Conservation (phyloP, 2,888 invertebrate genomes). For the Brenthis hecate region DNA sequence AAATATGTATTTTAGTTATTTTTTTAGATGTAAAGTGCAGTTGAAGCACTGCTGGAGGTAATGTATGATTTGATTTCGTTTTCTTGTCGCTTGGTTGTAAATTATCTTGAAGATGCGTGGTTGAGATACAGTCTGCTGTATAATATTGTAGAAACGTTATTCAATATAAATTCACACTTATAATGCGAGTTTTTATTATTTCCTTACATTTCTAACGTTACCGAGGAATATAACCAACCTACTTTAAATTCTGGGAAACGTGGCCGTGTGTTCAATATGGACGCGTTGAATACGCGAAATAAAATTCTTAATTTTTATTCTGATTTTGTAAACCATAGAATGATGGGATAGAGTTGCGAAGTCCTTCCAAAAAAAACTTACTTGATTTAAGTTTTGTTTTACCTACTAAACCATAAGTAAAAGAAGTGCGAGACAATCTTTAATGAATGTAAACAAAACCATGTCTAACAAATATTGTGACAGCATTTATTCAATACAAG, state of each 20-base stretch:
- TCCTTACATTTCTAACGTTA: neutral
- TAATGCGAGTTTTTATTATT: conserved; percentile 36
- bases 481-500: neutral
- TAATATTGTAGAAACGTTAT: conserved; percentile 78
- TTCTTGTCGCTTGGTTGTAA: conserved; percentile 44
- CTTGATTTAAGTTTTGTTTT: too few relatives aligned
- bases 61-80: conserved; percentile 40
- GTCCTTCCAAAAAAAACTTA: too few relatives aligned
- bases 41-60: conserved; percentile 15
- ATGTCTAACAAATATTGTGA: neutral
- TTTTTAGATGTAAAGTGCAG: conserved; percentile 32
- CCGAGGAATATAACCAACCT: neutral
- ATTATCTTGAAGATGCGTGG: conserved; percentile 45
- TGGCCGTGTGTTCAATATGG: too few relatives aligned
- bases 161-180: conserved; percentile 79
- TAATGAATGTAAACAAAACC: too few relatives aligned
- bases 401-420: too few relatives aligned
- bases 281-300: too few relatives aligned
- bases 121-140: conserved; percentile 71
- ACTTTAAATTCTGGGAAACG: too few relatives aligned
- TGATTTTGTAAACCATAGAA: too few relatives aligned
- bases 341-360: too few relatives aligned
- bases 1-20: conserved; percentile 27
- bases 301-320: too few relatives aligned
- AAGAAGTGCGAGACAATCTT: too few relatives aligned